Evolutionary conservation across 2,113 vertebrate genomes (phyloP).

Genomic region (Platycercus adscitus): DNA sequence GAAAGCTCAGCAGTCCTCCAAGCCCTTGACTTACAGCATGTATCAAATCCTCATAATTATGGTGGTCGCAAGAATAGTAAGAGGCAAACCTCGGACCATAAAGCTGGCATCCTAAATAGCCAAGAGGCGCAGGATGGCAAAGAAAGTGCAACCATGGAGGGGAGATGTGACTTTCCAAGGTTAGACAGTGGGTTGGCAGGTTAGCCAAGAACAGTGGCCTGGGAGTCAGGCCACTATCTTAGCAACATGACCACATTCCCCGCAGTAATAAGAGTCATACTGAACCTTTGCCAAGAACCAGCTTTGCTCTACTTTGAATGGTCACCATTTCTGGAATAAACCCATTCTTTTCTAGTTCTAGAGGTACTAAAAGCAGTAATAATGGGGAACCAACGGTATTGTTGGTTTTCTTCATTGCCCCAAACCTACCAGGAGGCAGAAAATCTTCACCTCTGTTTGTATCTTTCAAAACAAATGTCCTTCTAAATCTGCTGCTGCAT

Average conservation of each 20-base stretch:
- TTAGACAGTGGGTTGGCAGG: background rate
- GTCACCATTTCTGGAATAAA: slow-evolving; percentile 28
- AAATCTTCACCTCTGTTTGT: background rate
- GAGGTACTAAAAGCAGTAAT: background rate
- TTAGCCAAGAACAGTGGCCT: slow-evolving; percentile 13
- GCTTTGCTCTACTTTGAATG: background rate
- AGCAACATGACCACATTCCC: slow-evolving; percentile 9
- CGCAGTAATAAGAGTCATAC: background rate
- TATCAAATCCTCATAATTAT: slow-evolving; percentile 19
- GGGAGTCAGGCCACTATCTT: slow-evolving; percentile 5
- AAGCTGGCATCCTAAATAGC: background rate
- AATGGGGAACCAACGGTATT: background rate
- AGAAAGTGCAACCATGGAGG: background rate
- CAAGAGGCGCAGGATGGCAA: background rate
- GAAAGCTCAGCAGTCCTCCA: background rate
- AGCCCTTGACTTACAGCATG: background rate
- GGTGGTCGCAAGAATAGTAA: background rate
- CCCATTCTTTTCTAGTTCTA: background rate
- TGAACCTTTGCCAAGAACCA: background rate
- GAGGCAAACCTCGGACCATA: slow-evolving; percentile 13
- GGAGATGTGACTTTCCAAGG: slow-evolving; percentile 43
- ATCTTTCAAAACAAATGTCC: background rate
- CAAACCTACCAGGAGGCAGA: background rate
- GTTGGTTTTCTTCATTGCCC: background rate
- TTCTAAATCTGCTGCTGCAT: background rate